Percentiles rank a stretch among this genome's conserved stretches.
These are phyloP conservation scores for Scaptomyza flava DNA, from an alignment of 2,888 invertebrate species.

Conservation along the genomic window DNA sequence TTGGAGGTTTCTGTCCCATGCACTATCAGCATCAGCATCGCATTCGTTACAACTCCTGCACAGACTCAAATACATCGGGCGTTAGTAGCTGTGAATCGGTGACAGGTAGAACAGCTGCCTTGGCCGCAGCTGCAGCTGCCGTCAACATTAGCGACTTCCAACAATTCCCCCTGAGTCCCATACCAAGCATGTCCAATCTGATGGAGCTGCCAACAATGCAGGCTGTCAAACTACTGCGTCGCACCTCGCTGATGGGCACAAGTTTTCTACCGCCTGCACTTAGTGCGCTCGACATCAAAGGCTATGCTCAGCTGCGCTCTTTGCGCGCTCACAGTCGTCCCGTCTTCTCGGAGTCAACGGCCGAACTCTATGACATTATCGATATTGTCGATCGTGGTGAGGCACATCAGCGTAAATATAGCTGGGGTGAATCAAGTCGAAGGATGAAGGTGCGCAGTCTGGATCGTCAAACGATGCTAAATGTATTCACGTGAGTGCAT, in stretches of 20 bases:
- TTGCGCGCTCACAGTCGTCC: constrained; percentile 89
- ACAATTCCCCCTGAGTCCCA: constrained; percentile 93
- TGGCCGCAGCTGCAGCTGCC: constrained; percentile 86
- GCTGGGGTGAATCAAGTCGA: constrained; percentile 81
- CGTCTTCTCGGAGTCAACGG: constrained; percentile 88
- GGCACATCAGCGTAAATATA: constrained; percentile 71
- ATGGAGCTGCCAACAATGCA: constrained; percentile 84
- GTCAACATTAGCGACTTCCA: constrained; percentile 88
- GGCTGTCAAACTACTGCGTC: constrained; percentile 66
- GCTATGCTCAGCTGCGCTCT: constrained; percentile 90
- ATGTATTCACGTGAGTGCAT: constrained; percentile 77
- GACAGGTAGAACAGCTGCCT: constrained; percentile 87
- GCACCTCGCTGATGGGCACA: constrained; percentile 80
- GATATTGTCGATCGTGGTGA: constrained; percentile 73
- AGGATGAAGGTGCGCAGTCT: constrained; percentile 83
- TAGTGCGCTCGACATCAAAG: constrained; percentile 90
- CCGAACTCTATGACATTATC: constrained; percentile 86
- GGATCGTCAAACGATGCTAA: constrained; percentile 81
- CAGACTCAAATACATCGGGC: constrained; percentile 93
- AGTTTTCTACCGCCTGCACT: constrained; percentile 84
- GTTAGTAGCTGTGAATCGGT: constrained; percentile 93
- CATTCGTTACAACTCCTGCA: constrained; percentile 87
- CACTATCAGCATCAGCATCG: constrained; percentile 80
- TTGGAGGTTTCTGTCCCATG: constrained; percentile 38
- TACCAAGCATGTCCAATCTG: constrained; percentile 92